Conservation (phyloP, 1,140 invertebrate species). For the Magallana ariakensis region DNA sequence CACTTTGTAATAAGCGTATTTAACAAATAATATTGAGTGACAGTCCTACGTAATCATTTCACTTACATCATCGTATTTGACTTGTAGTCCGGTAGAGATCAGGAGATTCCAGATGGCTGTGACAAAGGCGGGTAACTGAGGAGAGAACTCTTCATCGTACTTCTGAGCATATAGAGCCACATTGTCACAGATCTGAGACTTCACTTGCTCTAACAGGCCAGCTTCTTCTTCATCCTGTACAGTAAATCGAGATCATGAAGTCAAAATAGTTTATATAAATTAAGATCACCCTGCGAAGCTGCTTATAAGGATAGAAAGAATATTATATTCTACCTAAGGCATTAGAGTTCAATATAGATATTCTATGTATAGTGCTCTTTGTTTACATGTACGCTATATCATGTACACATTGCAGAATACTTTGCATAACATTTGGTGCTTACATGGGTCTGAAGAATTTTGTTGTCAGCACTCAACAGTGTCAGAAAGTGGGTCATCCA, state of each 20-base stretch:
- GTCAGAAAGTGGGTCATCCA: slow-evolving; percentile 96
- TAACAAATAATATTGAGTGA: no score
- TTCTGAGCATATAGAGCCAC: slow-evolving; percentile 96
- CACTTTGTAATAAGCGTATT: no score
- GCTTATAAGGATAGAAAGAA: no score
- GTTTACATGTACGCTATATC: no score
- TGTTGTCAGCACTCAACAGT: slow-evolving; percentile 88
- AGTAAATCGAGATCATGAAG: slow-evolving; percentile 44
- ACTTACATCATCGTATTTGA: slow-evolving; percentile 94
- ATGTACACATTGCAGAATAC: no score
- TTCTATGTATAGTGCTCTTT: no score
- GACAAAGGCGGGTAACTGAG: slow-evolving; percentile 93
- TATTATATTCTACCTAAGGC: no score
- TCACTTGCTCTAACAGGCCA: slow-evolving; percentile 93
- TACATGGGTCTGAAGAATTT: slow-evolving; percentile 83
- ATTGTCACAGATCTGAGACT: slow-evolving; percentile 97
- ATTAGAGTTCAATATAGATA: no score
- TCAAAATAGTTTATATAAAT: no score
- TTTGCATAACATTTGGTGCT: not conserved
- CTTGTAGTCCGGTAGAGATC: slow-evolving; percentile 88
- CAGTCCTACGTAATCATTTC: not conserved
- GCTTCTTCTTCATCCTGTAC: slow-evolving; percentile 91
- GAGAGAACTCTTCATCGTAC: slow-evolving; percentile 97
- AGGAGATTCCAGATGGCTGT: slow-evolving; percentile 95
- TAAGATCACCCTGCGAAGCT: no score